Percentiles rank a stretch among this genome's conserved stretches.
phyloP scores from a whole-genome alignment of 1,140 invertebrate genomes.

The Drosophila baimaii region DNA sequence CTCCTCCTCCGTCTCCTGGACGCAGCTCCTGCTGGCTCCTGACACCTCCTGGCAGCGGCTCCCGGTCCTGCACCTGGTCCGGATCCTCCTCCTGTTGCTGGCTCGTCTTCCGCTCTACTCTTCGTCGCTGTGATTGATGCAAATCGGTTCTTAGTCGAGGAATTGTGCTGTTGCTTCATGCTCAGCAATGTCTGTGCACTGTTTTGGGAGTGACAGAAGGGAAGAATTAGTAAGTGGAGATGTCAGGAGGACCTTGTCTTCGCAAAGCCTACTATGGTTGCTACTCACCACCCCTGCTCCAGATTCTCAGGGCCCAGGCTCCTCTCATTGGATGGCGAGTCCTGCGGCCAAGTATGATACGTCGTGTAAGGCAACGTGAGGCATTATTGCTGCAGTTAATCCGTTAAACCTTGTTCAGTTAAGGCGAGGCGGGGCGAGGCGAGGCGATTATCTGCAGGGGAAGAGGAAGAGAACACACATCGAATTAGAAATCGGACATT shows the following conservation, averaged over 20 bases:
- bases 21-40: constrained; percentile 38
- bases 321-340: constrained; percentile 44
- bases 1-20: constrained; percentile 25
- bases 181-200: constrained; percentile 50
- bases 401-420: constrained; percentile 2
- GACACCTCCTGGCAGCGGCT: constrained; percentile 24
- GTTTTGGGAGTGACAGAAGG: neutral
- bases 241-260: neutral
- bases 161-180: constrained; percentile 54
- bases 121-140: constrained; percentile 16
- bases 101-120: constrained; percentile 12
- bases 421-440: constrained; percentile 11
- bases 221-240: neutral
- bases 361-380: constrained; percentile 14
- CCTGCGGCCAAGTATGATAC: constrained; percentile 13
- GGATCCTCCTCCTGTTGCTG: constrained; percentile 22
- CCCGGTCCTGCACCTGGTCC: constrained; percentile 23
- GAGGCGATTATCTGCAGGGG: constrained; percentile 3
- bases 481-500: neutral
- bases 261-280: neutral
- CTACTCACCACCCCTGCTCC: constrained; percentile 39
- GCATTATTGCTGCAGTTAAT: constrained; percentile 17
- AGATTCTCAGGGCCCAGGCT: constrained; percentile 43
- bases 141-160: constrained; percentile 32
- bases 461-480: too few relatives aligned